Evolutionary conservation across 2,113 vertebrate species (phyloP), one percentile per base, ranked within the genome.

Genomic region (Engystomops pustulosus): DNA sequence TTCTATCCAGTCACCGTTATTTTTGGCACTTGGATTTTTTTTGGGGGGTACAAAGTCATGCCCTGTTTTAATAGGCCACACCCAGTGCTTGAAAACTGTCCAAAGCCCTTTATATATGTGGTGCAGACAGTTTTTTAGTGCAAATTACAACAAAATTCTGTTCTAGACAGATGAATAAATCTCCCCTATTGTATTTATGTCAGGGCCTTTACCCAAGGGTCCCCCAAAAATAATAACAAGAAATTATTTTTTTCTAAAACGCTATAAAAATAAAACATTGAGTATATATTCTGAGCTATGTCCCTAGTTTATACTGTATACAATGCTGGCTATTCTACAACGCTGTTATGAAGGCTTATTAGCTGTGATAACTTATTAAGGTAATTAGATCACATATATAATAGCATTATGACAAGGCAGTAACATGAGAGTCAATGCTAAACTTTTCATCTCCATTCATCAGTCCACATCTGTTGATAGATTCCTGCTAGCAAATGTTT

Each of bases 401-500:
- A 69, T 45, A 79, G 68, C 25, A 9, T 51, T 58, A 55, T 68
- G 62, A 55, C 67, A 41, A 81, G 25, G 41, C n/a, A 68, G 82
- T 53, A 84, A 84, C 75, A 67, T 84, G 82, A 84, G 72, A 77
- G 8, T 36, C 44, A 47, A 55, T 17, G 23, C n/a, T 55, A 34
- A 70, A 58, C 51, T 36, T 32, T 47, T 78, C 27, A 78, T 69
- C 34, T 69, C 41, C 23, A 75, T 58, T 78, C 51, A 58, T 82
- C 65, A 58, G 25, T 70, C 34, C 49, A 77, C 83, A 84, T 79
- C 45, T 84, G 83, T 79, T 84, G 83, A 84, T 23, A 70, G 83
- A 84, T 70, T 70, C 34, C 32, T 30, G 47, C 32, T 68, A n/a
- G 75, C 83, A 84, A 84, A 78, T 84, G 83, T 44, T 77, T 77